These are phyloP conservation scores for Arctocebus calabarensis DNA, from an alignment of 2,797 vertebrate species.

Conservation along the genomic window DNA sequence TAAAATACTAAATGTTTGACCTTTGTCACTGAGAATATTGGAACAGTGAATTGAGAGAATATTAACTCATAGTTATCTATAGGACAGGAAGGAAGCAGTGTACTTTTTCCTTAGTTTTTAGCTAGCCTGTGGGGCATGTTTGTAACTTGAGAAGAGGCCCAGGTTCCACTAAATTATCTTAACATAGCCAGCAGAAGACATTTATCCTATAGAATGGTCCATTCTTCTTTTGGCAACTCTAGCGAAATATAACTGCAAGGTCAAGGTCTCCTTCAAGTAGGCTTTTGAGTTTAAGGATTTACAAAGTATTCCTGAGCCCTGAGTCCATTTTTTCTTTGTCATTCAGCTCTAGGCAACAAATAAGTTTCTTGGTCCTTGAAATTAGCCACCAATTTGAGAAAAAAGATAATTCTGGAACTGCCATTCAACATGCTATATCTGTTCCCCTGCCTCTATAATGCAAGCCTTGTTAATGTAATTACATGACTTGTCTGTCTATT, in stretches of 20 bases:
- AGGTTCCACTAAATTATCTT: conserved; percentile 8
- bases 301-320: conserved; percentile 44
- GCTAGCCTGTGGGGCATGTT: not conserved
- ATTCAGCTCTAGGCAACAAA: conserved; percentile 65
- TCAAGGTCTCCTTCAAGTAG: conserved; percentile 58
- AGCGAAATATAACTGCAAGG: conserved; percentile 1
- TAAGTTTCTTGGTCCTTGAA: conserved; percentile 75
- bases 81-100: not conserved
- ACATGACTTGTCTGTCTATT: conserved; percentile 72
- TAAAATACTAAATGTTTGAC: conserved; percentile 48
- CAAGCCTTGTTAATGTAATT: conserved; percentile 79
- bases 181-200: not conserved
- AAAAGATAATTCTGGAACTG: conserved; percentile 78
- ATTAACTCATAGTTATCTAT: not conserved
- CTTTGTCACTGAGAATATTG: not conserved
- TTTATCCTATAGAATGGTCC: not conserved
- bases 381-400: conserved; percentile 76
- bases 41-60: not conserved
- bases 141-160: not conserved
- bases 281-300: conserved; percentile 56
- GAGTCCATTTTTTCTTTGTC: conserved; percentile 74
- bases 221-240: conserved; percentile 58
- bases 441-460: conserved; percentile 67
- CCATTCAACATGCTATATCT: conserved; percentile 75
- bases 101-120: not conserved